phyloP scores from a whole-genome alignment of 2,113 vertebrate species.

The Dasyornis broadbenti region DNA sequence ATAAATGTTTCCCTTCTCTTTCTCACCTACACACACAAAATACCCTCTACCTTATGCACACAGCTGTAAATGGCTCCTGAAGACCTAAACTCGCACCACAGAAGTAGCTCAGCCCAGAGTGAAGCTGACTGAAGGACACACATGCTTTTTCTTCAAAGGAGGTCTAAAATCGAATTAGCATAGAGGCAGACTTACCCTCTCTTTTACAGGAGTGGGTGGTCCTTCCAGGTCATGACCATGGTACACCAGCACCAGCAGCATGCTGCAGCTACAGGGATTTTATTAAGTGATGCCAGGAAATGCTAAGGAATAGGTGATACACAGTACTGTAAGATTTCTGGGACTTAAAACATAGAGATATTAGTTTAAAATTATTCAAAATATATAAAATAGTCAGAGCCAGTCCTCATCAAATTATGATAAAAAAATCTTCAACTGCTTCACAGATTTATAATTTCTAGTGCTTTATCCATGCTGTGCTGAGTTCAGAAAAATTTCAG shows the following conservation, averaged over 20 bases:
- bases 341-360: neutral
- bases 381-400: neutral
- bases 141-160: conserved; percentile 41
- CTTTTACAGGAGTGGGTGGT: conserved; percentile 63
- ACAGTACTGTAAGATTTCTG: neutral
- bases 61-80: neutral
- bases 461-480: neutral
- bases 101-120: neutral
- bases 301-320: neutral
- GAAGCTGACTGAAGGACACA: neutral
- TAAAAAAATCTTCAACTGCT: neutral
- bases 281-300: neutral
- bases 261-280: neutral
- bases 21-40: neutral
- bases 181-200: conserved; percentile 23
- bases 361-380: neutral
- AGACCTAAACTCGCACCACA: neutral
- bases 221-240: conserved; percentile 58
- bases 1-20: neutral
- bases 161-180: conserved; percentile 19
- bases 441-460: neutral
- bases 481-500: neutral
- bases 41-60: neutral
- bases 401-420: neutral
- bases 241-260: neutral